A percentile compares a stretch with the other conserved stretches of the same genome.
Evolutionary conservation across 2,797 vertebrate genomes (phyloP).

Genomic region (Hylomyscus alleni): DNA sequence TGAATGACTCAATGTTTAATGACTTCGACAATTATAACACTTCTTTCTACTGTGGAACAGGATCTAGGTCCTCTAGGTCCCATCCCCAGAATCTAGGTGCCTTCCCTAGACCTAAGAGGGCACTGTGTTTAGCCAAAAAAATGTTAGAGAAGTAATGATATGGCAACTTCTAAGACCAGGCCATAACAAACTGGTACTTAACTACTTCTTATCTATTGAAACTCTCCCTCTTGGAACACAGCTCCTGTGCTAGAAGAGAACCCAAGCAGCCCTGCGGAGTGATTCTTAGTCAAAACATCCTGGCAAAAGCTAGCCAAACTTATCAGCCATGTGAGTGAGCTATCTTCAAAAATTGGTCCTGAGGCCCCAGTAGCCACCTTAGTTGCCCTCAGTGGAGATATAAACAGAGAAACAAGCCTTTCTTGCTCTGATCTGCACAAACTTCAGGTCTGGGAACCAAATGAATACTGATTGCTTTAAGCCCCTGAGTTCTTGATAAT

Average conservation of each 20-base stretch:
- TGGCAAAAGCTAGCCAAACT: not conserved
- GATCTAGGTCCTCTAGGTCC: not conserved
- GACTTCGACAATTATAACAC: not conserved
- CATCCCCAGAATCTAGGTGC: not conserved
- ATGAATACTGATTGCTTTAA: not conserved
- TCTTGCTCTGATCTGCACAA: not conserved
- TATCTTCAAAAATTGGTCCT: not conserved
- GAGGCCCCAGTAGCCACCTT: not conserved
- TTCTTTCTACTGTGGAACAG: not conserved
- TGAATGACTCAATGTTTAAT: not conserved
- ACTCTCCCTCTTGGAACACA: not conserved
- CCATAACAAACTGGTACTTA: not conserved
- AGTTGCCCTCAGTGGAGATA: not conserved
- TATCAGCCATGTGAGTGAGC: not conserved
- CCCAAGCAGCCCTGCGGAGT: not conserved
- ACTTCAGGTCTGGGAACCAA: not conserved
- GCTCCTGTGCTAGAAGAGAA: slow-evolving; percentile 1
- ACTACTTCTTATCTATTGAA: not conserved
- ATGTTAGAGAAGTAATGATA: not conserved
- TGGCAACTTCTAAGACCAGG: not conserved
- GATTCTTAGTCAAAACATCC: not conserved
- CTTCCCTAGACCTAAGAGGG: not conserved
- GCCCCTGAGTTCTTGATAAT: not conserved
- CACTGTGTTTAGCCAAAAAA: not conserved
- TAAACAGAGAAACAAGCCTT: slow-evolving; percentile 9